Evolutionary conservation across 2,113 vertebrate species (phyloP).

Genomic region (Petroica traversi): DNA sequence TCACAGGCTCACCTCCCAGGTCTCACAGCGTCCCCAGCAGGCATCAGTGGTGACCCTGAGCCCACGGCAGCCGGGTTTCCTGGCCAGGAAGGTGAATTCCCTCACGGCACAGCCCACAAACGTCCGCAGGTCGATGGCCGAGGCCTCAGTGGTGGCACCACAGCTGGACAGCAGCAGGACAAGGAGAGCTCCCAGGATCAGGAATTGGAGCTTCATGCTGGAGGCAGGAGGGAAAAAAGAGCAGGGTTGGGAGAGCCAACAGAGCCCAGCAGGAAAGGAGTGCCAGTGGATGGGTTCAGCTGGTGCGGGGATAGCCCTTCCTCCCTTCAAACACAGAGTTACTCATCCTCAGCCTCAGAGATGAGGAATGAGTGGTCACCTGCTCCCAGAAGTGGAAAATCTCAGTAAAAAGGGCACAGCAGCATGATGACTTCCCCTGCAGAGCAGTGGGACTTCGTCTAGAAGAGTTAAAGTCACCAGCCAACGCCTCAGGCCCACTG

Average conservation of each 20-base stretch:
- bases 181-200: background rate
- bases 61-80: slow-evolving; percentile 84
- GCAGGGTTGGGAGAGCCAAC: background rate
- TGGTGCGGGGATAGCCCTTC: background rate
- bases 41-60: slow-evolving; percentile 90
- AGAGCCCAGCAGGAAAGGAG: background rate
- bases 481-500: background rate
- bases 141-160: background rate
- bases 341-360: background rate
- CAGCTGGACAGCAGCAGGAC: slow-evolving; percentile 38
- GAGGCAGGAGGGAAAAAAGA: background rate
- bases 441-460: background rate
- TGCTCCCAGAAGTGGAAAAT: background rate
- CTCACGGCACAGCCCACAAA: slow-evolving; percentile 90
- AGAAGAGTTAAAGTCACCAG: background rate
- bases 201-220: slow-evolving; percentile 46
- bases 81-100: slow-evolving; percentile 90
- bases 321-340: background rate
- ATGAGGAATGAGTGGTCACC: background rate
- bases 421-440: accelerated
- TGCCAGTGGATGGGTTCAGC: background rate
- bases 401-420: background rate
- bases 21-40: slow-evolving; percentile 97
- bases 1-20: slow-evolving; percentile 87
- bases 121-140: slow-evolving; percentile 74